Base-by-base conservation (phyloP, 1,140 invertebrate genomes). In the Bombus affinis region DNA sequence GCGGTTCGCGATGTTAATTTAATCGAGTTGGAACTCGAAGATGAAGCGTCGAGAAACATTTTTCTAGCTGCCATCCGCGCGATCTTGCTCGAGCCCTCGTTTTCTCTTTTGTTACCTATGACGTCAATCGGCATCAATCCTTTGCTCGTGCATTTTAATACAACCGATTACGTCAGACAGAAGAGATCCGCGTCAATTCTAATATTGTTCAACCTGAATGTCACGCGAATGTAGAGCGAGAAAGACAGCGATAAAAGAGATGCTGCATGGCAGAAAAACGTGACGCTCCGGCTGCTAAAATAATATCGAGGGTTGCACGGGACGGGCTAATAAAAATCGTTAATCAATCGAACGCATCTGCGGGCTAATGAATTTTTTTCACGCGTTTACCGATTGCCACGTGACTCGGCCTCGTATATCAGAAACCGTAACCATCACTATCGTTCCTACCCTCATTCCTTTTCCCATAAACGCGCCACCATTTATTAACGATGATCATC, bases 401-500 rank as follows among this genome's bases (percentile, higher is more conserved):
- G 72, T 76, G 72, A 77, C 73, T 22, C 25, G 25, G 22, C 4
- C 71, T 75, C 81, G 81, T 83, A 83, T 83, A 76, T 83, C 72
- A 83, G 44, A n/a, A 25, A 9, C 39, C 22, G 6, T 37, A 18
- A 13, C 44, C 6, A 32, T 2, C 35, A 6, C 44, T 47, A 25
- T 2, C 78, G 39, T 53, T 53, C 28, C 44, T 25, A 32, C 32
- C 32, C 6, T 25, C 35, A n/a, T 18, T 22, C 35, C 78, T 1
- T 42, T 42, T n/a, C 39, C 18, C n/a, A 44, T 57, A n/a, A 83
- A 62, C 75, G 37, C 32, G 39, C 68, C 25, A 35, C 44, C 68
- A 74, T 81, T 85, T 73, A 57, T 81, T 72, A 74, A 47, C 42
- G 70, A 81, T 35, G 83, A 85, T 81, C 59, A n/a, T 81, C 57